Evolutionary conservation across 1,140 invertebrate species (phyloP).

Genomic region (Forficula auricularia): DNA sequence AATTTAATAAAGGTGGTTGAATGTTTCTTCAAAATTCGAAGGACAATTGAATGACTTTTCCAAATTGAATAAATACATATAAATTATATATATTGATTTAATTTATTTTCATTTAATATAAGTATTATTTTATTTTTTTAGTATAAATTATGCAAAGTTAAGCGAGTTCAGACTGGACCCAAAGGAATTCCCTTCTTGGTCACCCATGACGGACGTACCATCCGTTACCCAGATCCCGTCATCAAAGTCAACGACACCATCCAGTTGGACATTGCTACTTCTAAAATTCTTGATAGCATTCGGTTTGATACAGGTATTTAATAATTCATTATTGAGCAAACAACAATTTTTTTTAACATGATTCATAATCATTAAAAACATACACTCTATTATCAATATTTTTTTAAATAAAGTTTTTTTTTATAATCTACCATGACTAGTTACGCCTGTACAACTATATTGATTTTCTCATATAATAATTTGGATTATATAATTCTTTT

Average conservation of each 20-base stretch:
- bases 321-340: background rate
- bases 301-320: conserved; percentile 91
- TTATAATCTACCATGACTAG: no score
- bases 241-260: conserved; percentile 96
- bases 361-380: background rate
- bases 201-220: conserved; percentile 94
- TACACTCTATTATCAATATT: background rate
- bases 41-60: no score
- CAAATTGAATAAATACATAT: no score
- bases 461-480: no score
- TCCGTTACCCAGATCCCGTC: conserved; percentile 94
- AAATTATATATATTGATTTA: background rate
- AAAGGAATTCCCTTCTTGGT: conserved; percentile 91
- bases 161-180: conserved; percentile 67
- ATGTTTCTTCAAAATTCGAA: no score
- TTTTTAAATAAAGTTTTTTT: no score
- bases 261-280: conserved; percentile 81
- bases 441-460: no score
- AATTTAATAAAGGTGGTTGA: no score
- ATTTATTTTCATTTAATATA: background rate
- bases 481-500: no score
- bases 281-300: conserved; percentile 95
- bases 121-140: conserved; percentile 35
- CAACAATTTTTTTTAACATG: conserved; percentile 12
- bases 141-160: conserved; percentile 98